Evolutionary conservation across 1,140 invertebrate species (phyloP).

Genomic region (Lordiphosa stackelbergi): DNA sequence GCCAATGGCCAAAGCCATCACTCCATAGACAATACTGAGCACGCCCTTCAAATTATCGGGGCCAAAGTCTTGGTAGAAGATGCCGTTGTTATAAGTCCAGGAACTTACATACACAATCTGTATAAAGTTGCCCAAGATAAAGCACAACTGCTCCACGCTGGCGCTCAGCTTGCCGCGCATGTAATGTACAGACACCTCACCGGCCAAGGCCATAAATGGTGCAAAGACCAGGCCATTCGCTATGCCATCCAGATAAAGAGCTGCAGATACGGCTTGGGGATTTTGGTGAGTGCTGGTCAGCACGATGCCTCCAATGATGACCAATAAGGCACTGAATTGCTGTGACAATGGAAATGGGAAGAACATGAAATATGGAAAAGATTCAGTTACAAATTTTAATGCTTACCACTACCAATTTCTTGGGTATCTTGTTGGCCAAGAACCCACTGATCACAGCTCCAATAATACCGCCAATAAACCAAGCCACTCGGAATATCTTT

Average conservation of each 20-base stretch:
- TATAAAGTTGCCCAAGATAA: slow-evolving; percentile 24
- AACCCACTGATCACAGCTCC: slow-evolving; percentile 32
- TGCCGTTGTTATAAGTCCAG: slow-evolving; percentile 6
- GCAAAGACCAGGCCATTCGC: slow-evolving; percentile 52
- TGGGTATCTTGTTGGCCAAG: slow-evolving; percentile 43
- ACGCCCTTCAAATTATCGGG: slow-evolving; percentile 45
- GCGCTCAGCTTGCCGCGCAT: slow-evolving; percentile 19
- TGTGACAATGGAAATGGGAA: background rate
- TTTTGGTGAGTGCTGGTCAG: slow-evolving; percentile 17
- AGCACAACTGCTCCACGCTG: slow-evolving; percentile 30
- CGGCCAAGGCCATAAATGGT: slow-evolving; percentile 44
- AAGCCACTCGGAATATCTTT: slow-evolving; percentile 36
- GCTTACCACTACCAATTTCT: slow-evolving; percentile 49
- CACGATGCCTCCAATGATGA: slow-evolving; percentile 33
- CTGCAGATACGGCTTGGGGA: slow-evolving; percentile 12
- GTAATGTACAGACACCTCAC: slow-evolving; percentile 36
- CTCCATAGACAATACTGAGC: slow-evolving; percentile 27
- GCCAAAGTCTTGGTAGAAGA: slow-evolving; percentile 7
- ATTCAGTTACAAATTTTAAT: background rate
- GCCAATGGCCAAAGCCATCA: slow-evolving; percentile 22
- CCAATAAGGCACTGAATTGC: slow-evolving; percentile 28
- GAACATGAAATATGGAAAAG: accelerated
- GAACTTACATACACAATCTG: slow-evolving; percentile 25
- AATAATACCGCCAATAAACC: slow-evolving; percentile 60
- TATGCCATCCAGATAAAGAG: slow-evolving; percentile 50